phyloP scores from a whole-genome alignment of 2,797 vertebrate genomes.

The Amblyopsis hoosieri region DNA sequence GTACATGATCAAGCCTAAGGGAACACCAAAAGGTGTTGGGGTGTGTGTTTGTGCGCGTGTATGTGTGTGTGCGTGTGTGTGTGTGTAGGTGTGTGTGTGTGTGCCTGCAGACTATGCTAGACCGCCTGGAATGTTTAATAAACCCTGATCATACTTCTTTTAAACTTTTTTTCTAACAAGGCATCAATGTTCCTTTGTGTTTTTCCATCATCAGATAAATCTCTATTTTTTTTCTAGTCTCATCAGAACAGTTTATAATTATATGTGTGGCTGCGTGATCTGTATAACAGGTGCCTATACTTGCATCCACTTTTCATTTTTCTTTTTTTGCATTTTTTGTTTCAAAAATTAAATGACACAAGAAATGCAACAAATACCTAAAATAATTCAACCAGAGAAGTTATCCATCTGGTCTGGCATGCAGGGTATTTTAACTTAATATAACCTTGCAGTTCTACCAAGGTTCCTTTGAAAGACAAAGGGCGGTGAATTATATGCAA shows the following conservation, averaged over 20 bases:
- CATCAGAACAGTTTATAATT: not conserved
- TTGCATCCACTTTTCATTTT: constrained; percentile 6
- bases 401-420: not conserved
- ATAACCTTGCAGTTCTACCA: not conserved
- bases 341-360: not conserved
- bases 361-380: constrained; percentile 2
- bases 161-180: too few species aligned
- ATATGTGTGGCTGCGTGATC: not conserved
- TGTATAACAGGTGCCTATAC: constrained; percentile 11
- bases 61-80: too few species aligned
- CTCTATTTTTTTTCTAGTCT: not conserved
- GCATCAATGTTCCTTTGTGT: not conserved
- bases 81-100: too few species aligned
- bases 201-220: not conserved
- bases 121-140: too few species aligned
- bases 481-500: too few species aligned
- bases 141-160: too few species aligned
- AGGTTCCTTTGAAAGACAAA: not conserved
- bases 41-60: too few species aligned
- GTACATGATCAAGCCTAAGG: too few species aligned
- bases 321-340: too few species aligned
- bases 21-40: too few species aligned
- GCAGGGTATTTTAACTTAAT: constrained; percentile 1
- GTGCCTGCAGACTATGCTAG: too few species aligned
- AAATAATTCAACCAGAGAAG: constrained; percentile 10